Percentiles rank a stretch among this genome's conserved stretches.
Conservation (phyloP, 2,797 vertebrate genomes). For the Cossypha polioptera region DNA sequence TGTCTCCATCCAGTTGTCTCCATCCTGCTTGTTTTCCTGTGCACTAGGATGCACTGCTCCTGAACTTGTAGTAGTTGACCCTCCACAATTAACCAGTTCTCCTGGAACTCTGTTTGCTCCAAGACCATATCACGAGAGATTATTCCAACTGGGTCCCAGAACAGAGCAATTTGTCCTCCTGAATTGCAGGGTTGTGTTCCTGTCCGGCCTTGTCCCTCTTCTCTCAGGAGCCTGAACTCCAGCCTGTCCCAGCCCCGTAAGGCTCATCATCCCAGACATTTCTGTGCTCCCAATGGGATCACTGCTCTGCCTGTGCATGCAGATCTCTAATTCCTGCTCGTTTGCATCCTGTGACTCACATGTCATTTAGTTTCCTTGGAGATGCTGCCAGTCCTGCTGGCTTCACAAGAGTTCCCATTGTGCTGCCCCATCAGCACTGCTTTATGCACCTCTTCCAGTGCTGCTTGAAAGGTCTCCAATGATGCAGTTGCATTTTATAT, state of each 20-base stretch:
- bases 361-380: neutral
- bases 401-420: neutral
- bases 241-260: rapidly evolving
- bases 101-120: neutral
- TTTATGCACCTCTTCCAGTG: neutral
- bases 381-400: neutral
- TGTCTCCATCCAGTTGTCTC: neutral
- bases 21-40: neutral
- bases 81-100: neutral
- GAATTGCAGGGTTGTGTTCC: neutral
- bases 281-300: neutral
- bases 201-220: neutral
- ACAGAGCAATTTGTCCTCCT: neutral
- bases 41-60: neutral
- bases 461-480: neutral
- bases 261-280: rapidly evolving
- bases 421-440: neutral
- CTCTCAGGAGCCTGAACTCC: neutral
- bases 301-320: neutral
- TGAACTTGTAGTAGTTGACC: neutral
- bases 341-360: neutral
- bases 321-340: neutral
- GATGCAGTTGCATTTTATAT: neutral
- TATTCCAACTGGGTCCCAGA: neutral
- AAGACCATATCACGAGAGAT: neutral